Evolutionary conservation across 2,113 vertebrate species (phyloP).

Genomic region (Myodes glareolus): DNA sequence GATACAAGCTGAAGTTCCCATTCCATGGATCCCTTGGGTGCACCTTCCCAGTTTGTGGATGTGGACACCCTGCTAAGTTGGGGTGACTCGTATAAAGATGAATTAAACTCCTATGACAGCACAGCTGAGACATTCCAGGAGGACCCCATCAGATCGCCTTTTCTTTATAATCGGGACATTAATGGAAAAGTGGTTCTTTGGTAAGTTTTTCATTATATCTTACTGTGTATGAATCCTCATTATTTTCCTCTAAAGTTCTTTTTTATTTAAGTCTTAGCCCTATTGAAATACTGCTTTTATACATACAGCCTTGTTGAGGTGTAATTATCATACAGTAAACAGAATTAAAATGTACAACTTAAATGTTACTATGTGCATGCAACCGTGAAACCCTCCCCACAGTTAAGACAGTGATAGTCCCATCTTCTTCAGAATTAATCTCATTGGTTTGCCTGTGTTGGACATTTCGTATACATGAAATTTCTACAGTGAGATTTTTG

Average conservation of each 20-base stretch:
- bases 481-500: neutral
- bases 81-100: slow-evolving; percentile 85
- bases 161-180: slow-evolving; percentile 92
- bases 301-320: neutral
- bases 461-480: slow-evolving; percentile 19
- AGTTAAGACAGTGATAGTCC: neutral
- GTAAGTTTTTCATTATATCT: slow-evolving; percentile 86
- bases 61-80: slow-evolving; percentile 91
- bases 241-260: neutral
- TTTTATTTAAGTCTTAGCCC: neutral
- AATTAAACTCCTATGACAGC: slow-evolving; percentile 71
- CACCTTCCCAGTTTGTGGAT: slow-evolving; percentile 96
- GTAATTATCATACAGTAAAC: neutral
- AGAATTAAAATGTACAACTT: neutral
- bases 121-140: slow-evolving; percentile 77
- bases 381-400: neutral
- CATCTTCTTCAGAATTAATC: neutral
- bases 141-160: slow-evolving; percentile 89
- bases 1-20: slow-evolving; percentile 43
- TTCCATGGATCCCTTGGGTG: slow-evolving; percentile 98
- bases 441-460: neutral
- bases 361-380: neutral
- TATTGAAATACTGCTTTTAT: neutral
- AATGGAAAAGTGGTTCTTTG: slow-evolving; percentile 95
- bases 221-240: neutral